Conservation (phyloP, 2,797 vertebrate species). For the Sebastes melanostomus region DNA sequence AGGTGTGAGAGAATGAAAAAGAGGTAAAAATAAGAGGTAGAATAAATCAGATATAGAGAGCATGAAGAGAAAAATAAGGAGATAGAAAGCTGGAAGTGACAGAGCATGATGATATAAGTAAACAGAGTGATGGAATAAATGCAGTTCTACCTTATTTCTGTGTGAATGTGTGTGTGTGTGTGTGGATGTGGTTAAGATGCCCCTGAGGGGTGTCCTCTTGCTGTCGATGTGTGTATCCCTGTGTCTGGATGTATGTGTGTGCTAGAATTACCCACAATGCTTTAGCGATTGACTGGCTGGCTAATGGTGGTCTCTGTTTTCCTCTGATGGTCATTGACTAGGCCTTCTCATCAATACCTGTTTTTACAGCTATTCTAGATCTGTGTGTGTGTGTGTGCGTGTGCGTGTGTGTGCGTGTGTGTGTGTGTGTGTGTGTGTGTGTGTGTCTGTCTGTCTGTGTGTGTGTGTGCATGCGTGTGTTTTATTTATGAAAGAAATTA, state of each 20-base stretch:
- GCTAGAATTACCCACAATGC: constrained; percentile 86
- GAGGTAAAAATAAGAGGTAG: background rate
- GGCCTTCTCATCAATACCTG: constrained; percentile 81
- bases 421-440: background rate
- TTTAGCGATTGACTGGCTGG: constrained; percentile 84
- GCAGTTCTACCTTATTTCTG: constrained; percentile 12
- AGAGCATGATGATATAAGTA: background rate
- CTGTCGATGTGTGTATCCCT: constrained; percentile 81
- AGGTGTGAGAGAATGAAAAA: constrained; percentile 14
- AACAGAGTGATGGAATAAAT: constrained; percentile 18
- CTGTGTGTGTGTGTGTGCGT: constrained; percentile 23
- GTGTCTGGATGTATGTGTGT: constrained; percentile 75
- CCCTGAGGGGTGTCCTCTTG: constrained; percentile 83
- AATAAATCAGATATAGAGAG: constrained; percentile 1
- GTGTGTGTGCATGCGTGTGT: constrained; percentile 17
- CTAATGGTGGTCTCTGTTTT: constrained; percentile 87
- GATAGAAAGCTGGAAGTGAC: background rate
- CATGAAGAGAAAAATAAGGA: background rate
- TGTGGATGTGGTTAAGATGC: constrained; percentile 60
- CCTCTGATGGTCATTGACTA: constrained; percentile 86
- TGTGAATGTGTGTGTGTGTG: constrained; percentile 25
- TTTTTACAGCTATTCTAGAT: constrained; percentile 79
- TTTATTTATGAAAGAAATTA: background rate
- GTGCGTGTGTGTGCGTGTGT: constrained; percentile 7
- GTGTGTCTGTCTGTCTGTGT: constrained; percentile 11